Evolutionary conservation across 2,888 invertebrate species (phyloP), one percentile per base, ranked within the genome.

Genomic region (Epistrophe eligans): DNA sequence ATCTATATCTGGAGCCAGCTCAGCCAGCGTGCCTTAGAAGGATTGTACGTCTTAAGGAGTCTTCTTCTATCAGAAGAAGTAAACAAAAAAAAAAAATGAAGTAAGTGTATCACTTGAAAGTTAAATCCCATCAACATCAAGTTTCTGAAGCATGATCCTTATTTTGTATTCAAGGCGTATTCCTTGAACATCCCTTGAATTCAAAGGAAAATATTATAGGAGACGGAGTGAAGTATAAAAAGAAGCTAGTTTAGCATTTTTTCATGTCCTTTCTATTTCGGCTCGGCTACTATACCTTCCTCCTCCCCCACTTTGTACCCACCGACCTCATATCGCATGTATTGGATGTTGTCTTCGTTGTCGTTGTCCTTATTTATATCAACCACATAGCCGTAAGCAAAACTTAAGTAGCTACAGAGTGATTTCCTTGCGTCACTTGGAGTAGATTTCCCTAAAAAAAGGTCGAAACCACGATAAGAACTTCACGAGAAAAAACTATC

Each of bases 71-170:
- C 70, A 60, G 67, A 28, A 52, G 40, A 19, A 70, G 62, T 38
- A 55, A 64, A 28, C 19, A 70, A 45, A 43, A 24, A 32, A 24
- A 32, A 60, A 72, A 77, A 52, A 35, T 52, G 24, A 70, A 84
- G 76, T 73, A 74, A 85, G 84, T 77, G 62, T 79, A 71, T 76
- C 87, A 82, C 87, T 87, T 82, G 79, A 87, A 82, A 87, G 79
- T 87, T 76, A 87, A 87, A 87, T 87, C 76, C 71, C 79, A 87
- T 79, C 87, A 76, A 87, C 81, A 87, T 79, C 79, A 79, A 79
- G 79, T 87, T 82, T 71, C 79, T 72, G 74, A 52, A 79, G 70
- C 82, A 76, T 71, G 64, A 71, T 85, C 77, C 81, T 77, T 74
- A 73, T 87, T 87, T 74, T 66, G 79, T 87, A 87, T 87, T 82